Evolutionary conservation across 2,113 vertebrate genomes (phyloP).

Genomic region (Pachyramphus minor): DNA sequence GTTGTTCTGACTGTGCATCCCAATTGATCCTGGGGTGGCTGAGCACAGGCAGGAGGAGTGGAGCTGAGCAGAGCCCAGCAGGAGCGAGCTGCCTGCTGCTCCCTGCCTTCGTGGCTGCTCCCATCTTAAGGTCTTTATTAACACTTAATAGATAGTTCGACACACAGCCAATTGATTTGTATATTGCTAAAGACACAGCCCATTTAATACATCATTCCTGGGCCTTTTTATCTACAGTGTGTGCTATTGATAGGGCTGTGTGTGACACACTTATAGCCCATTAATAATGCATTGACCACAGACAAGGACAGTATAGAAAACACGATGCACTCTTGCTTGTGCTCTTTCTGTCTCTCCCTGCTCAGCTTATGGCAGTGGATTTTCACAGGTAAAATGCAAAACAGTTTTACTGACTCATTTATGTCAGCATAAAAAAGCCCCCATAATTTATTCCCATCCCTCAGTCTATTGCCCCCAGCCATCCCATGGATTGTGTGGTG

Average conservation of each 20-base stretch:
- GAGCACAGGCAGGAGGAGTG: not conserved
- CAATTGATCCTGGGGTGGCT: not conserved
- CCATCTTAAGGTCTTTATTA: not conserved
- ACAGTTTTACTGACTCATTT: not conserved
- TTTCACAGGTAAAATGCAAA: not conserved
- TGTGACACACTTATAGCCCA: not conserved
- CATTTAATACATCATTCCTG: not conserved
- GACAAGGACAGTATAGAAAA: not conserved
- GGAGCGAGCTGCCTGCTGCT: not conserved
- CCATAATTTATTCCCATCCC: not conserved
- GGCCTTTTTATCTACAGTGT: not conserved
- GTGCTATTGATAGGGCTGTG: not conserved
- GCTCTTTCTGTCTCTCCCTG: not conserved
- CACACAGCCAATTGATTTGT: not conserved
- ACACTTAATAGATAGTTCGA: not conserved
- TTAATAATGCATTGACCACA: not conserved
- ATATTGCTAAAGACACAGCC: not conserved
- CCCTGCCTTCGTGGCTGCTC: not conserved
- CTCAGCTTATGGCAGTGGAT: not conserved
- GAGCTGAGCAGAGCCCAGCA: not conserved
- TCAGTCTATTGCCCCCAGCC: not conserved
- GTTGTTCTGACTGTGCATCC: not conserved
- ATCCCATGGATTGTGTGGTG: not conserved
- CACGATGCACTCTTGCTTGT: accelerated
- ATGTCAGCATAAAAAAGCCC: not conserved